phyloP scores from a whole-genome alignment of 2,113 vertebrate genomes.

The Ardeotis arabs region DNA sequence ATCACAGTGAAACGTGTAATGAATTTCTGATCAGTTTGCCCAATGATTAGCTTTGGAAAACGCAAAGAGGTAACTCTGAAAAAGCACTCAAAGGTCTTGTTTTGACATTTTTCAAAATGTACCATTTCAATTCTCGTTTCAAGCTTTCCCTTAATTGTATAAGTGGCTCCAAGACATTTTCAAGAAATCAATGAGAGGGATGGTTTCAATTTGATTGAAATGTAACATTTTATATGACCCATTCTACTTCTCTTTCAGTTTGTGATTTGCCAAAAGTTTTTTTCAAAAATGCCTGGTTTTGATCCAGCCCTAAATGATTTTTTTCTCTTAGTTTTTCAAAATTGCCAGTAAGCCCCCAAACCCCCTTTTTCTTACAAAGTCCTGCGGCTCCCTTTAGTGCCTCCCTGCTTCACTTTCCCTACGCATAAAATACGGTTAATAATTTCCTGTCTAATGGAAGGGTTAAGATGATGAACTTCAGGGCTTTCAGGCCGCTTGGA shows the following conservation, averaged over 20 bases:
- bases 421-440: accelerated
- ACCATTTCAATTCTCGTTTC: not conserved
- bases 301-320: not conserved
- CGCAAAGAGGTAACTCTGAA: not conserved
- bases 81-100: not conserved
- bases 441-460: not conserved
- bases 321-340: not conserved
- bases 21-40: not conserved
- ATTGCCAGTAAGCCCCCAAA: not conserved
- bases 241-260: not conserved
- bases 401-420: not conserved
- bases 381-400: not conserved
- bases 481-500: not conserved
- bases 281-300: not conserved
- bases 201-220: constrained; percentile 45
- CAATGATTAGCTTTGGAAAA: not conserved
- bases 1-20: not conserved
- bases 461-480: not conserved
- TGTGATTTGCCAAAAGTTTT: not conserved
- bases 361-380: not conserved
- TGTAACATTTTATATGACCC: constrained; percentile 1
- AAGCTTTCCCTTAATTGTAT: not conserved
- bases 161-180: constrained; percentile 28
- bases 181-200: constrained; percentile 16
- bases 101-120: not conserved